Base-by-base conservation (phyloP, 2,888 invertebrate species). In the Amiota mariae region DNA sequence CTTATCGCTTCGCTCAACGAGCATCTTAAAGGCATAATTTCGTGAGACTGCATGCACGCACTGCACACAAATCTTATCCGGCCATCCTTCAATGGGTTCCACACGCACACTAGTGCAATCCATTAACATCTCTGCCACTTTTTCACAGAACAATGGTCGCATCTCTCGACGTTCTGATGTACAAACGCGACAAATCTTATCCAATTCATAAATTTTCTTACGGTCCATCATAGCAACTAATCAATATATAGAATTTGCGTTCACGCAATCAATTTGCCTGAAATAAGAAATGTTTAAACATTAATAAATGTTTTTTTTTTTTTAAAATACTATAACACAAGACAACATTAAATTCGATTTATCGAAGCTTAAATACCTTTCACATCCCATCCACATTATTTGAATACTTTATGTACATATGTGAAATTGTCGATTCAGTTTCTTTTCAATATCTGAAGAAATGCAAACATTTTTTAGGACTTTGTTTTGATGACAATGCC, bases 41-140 rank as follows among this genome's bases (percentile, higher is more conserved):
- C 93, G 90, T 0, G 92, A 93, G 20, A 93, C 92, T 81, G 93
- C 92, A 82, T 93, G 93, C 57, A 93, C 93, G 81, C 93, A 93
- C 81, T 93, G 93, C 15, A 93, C 89, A 75, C 93, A 93, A 73
- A 93, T 90, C 85, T 92, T 92, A 12, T 92, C 85, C 0, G 93
- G 93, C 81, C 93, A 90, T 0, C 92, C 92, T 76, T 93, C 93
- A 8, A 92, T 92, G 9, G 92, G 90, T 46, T 92, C 90, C 71
- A 93, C 92, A 89, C 92, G 91, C 78, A 93, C 92, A 87, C 91
- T 92, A 73, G 93, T 91, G 88, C 92, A 92, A 78, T 92, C 92
- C 92, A 92, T 93, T 80, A 93, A 82, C 93, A 93, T 93, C 78
- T 93, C 92, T 18, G 93, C 92, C 59, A 93, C 92, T 78, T 92